Conservation (phyloP, 2,888 invertebrate genomes). For the Drosophila prostipennis region DNA sequence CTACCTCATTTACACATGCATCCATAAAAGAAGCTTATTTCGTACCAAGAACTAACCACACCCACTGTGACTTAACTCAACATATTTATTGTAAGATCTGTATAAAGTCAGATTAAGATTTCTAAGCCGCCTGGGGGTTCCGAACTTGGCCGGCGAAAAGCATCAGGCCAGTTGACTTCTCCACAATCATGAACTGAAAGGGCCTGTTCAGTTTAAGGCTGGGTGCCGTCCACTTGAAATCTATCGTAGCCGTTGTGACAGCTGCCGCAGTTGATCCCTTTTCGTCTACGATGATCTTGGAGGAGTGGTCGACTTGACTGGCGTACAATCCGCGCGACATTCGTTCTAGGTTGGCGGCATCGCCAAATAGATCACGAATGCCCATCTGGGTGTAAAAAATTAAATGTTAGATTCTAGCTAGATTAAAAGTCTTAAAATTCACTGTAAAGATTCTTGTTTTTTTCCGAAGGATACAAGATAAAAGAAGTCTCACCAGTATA, state of each 20-base stretch:
- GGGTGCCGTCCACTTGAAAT: conserved; percentile 85
- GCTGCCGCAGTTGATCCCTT: conserved; percentile 90
- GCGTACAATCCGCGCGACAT: conserved; percentile 86
- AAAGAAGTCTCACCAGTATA: conserved; percentile 55
- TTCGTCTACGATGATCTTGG: conserved; percentile 90
- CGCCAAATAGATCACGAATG: conserved; percentile 87
- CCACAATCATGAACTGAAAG: conserved; percentile 88
- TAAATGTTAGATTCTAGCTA: background rate
- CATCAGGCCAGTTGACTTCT: conserved; percentile 87
- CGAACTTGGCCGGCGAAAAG: conserved; percentile 87
- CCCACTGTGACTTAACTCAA: too few species aligned
- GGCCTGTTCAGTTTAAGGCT: conserved; percentile 88
- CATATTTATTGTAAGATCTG: too few species aligned
- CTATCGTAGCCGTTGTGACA: conserved; percentile 84
- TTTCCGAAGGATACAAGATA: too few species aligned
- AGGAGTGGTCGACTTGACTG: conserved; percentile 89
- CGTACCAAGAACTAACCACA: too few species aligned
- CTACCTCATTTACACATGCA: too few species aligned
- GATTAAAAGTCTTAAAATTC: too few species aligned
- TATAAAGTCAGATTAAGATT: conserved; percentile 5
- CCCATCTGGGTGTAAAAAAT: conserved; percentile 86
- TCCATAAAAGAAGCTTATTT: too few species aligned
- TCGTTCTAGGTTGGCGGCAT: conserved; percentile 86
- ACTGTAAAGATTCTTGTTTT: too few species aligned
- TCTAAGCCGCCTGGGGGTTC: conserved; percentile 69